Base-by-base conservation (phyloP, 2,797 vertebrate genomes). In the Perodicticus potto region DNA sequence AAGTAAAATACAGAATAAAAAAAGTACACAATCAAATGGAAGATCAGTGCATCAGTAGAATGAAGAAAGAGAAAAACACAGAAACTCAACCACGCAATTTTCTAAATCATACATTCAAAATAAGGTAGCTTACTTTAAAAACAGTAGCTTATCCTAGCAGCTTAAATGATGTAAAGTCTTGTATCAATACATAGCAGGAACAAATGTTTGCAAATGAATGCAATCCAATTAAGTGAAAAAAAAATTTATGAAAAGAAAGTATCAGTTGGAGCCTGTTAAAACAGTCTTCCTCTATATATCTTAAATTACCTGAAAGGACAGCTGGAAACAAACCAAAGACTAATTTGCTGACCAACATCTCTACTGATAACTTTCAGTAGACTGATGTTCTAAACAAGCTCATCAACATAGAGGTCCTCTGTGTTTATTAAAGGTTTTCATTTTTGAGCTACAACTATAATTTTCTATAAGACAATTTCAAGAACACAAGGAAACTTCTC, bases 71-170 rank as follows among this genome's bases (percentile, higher is more conserved):
- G 74, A 72, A 94, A 83, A 92, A 10, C 57, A 86, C 13, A 89
- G 59, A 91, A 96, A 34, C 25, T 93, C 34, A 59, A 37, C 27
- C 53, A 90, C 80, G n/a, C 37, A 80, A 17, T 87, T 89, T 96
- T 90, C 45, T 93, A 95, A 89, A 93, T 96, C 55, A 69, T 5
- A 43, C 40, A 69, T 78, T 87, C 72, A 92, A 96, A 92, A 87
- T 87, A 94, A 74, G 49, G 40, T 23, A 93, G 93, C 22, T 81
- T 82, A 69, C 76, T 92, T 95, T 92, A 34, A 91, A 95, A 88
- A 93, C 14, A 65, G 40, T 91, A 90, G 76, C 77, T 45, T 92
- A 6, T 83, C 57, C 43, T 63, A 84, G 34, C 29, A 85, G 89
- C 14, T 91, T 85, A 91, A 96, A 82, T 78, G 22, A 74, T 34